These are phyloP conservation scores for Fopius arisanus DNA, from an alignment of 1,140 invertebrate genomes.

Conservation along the genomic window DNA sequence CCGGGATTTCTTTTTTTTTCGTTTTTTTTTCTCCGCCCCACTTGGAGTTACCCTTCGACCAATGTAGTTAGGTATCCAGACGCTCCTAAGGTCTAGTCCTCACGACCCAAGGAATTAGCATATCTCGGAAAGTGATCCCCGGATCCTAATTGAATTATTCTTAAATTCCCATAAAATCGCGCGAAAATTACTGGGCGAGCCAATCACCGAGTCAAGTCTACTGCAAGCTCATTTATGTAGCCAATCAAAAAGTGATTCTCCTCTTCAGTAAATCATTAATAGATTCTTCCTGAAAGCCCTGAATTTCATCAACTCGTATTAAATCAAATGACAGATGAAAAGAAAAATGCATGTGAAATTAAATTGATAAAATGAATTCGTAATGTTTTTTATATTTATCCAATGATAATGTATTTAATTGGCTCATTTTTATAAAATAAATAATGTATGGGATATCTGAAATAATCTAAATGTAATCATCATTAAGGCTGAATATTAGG, in stretches of 20 bases:
- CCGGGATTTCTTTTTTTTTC: slow-evolving; percentile 3
- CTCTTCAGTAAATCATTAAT: not conserved
- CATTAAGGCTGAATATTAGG: not conserved
- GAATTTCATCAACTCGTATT: too few species aligned
- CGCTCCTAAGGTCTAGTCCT: slow-evolving; percentile 29
- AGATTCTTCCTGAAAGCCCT: too few species aligned
- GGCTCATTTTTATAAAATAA: too few species aligned
- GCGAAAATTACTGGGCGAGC: slow-evolving; percentile 58
- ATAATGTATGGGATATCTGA: too few species aligned
- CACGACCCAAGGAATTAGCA: slow-evolving; percentile 59
- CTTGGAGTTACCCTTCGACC: slow-evolving; percentile 24
- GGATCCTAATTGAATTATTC: slow-evolving; percentile 66
- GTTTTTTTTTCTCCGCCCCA: slow-evolving; percentile 4
- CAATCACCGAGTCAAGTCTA: not conserved
- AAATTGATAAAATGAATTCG: too few species aligned
- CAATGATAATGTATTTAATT: too few species aligned
- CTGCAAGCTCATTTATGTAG: not conserved
- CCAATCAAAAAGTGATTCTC: not conserved
- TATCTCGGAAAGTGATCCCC: slow-evolving; percentile 64
- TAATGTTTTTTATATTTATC: too few species aligned
- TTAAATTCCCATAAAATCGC: slow-evolving; percentile 67
- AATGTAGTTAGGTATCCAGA: slow-evolving; percentile 29
- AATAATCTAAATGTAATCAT: not conserved
- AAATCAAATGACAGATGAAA: too few species aligned
- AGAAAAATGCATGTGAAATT: too few species aligned